Percentiles rank a stretch among this genome's conserved stretches.
Evolutionary conservation across 2,888 invertebrate genomes (phyloP).

Genomic region (Dione juno): DNA sequence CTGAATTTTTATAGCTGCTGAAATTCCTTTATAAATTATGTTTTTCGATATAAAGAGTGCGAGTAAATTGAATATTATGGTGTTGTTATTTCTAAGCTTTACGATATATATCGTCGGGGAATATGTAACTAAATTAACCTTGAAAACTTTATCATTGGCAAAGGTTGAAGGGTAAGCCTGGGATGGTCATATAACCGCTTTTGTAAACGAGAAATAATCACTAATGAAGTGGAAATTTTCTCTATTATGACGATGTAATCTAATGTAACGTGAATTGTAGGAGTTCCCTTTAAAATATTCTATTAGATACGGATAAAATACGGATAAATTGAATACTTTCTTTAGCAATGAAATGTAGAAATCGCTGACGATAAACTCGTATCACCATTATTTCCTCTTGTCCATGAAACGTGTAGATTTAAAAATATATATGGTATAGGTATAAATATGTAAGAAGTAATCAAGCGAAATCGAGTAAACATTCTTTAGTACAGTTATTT

Average conservation of each 20-base stretch:
- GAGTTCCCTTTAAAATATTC: background rate
- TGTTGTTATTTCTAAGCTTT: background rate
- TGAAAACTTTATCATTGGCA: slow-evolving; percentile 2
- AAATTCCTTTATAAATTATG: slow-evolving; percentile 26
- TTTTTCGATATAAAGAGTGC: background rate
- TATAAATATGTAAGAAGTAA: background rate
- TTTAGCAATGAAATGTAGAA: too few species aligned
- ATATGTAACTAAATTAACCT: slow-evolving; percentile 4
- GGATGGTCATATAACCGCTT: background rate
- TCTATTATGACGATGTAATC: background rate
- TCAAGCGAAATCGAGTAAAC: too few species aligned
- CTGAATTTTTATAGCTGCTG: slow-evolving; percentile 30
- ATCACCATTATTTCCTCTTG: too few species aligned
- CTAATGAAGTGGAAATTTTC: background rate
- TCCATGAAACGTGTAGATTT: too few species aligned
- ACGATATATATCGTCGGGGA: background rate
- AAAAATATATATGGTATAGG: background rate
- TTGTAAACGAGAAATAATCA: background rate
- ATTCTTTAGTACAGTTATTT: background rate
- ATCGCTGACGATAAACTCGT: too few species aligned
- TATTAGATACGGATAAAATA: background rate
- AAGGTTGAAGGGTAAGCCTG: background rate
- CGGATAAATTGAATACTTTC: too few species aligned
- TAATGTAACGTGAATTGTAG: background rate
- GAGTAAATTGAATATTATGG: background rate